A percentile compares a stretch with the other conserved stretches of the same genome.
Conservation (phyloP, 2,113 vertebrate genomes). For the Pogona vitticeps region DNA sequence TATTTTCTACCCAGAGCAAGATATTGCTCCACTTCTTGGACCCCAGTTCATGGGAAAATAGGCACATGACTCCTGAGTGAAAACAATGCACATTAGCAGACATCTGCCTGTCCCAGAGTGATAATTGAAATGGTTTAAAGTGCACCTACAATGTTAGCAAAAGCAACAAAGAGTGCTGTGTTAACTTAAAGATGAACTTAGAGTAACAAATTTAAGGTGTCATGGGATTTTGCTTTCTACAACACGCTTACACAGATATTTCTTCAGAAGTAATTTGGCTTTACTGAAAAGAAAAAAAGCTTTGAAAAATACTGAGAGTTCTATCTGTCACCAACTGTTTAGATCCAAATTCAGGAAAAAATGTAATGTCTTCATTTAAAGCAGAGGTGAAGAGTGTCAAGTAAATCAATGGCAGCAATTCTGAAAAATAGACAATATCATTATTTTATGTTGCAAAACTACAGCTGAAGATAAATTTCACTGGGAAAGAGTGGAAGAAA, state of each 20-base stretch:
- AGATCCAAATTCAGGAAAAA: constrained; percentile 26
- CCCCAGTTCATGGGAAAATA: not conserved
- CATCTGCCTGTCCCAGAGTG: not conserved
- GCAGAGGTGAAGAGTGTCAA: not conserved
- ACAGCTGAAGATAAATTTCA: constrained; percentile 28
- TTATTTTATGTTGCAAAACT: constrained; percentile 23
- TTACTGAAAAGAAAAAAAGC: not conserved
- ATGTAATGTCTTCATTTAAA: constrained; percentile 14
- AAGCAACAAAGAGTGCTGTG: not conserved
- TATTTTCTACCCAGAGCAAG: not conserved
- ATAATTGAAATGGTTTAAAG: not conserved
- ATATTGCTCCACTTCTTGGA: not conserved
- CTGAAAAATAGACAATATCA: constrained; percentile 19
- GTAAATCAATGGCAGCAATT: constrained; percentile 30
- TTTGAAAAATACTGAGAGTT: not conserved
- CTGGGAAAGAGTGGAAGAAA: constrained; percentile 10
- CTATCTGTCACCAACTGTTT: constrained; percentile 26
- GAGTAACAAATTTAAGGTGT: not conserved
- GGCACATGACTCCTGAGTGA: not conserved
- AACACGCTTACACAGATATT: not conserved
- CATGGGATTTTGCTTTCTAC: not conserved
- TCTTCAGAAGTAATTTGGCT: not conserved
- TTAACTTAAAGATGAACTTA: not conserved
- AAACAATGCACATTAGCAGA: not conserved
- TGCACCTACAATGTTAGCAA: not conserved